Evolutionary conservation across 2,797 vertebrate genomes (phyloP), one percentile per base, ranked within the genome.

Genomic region (Dermochelys coriacea): DNA sequence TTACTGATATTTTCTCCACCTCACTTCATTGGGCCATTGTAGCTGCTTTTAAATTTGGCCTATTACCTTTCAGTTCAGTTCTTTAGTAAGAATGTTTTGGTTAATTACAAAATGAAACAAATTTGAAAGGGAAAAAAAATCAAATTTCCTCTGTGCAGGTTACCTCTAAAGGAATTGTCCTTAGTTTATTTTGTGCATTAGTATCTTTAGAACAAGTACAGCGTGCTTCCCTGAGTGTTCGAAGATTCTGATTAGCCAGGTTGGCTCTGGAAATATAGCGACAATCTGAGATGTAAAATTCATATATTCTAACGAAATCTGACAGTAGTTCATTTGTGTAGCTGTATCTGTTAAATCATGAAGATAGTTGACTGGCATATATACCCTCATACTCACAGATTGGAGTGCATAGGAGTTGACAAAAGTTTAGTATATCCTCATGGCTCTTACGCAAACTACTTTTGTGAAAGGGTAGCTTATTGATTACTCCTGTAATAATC

Each of bases 261-360:
- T 54, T 86, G 90, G n/a, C 50, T 77, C 86, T 75, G 93, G 84
- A 95, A 93, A 34, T 78, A 52, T 84, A 87, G 77, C 64, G 78
- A 50, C 55, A 45, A 0, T 0, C 0, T 0, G 79, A 84, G 74
- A 87, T 1, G 0, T 80, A 84, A 55, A 81, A 82, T 68, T 86
- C 89, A 71, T 82, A 41, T 87, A 88, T 92, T 90, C 83, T 95
- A 91, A 96, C 87, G 45, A 79, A 91, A 86, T 49, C 19, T 0
- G 68, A 94, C 91, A 61, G 59, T 61, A 92, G 86, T 89, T 61
- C 6, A 1, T 96, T 96, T 96, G 81, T 90, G 89, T 88, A 96
- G 79, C 96, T 96, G 94, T 75, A 88, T 93, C 88, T 92, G 85
- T 92, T 85, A 92, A 93, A 59, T 64, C 91, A 86, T 82, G 88